Conservation (phyloP, 2,113 vertebrate genomes). For the Heptranchias perlo region DNA sequence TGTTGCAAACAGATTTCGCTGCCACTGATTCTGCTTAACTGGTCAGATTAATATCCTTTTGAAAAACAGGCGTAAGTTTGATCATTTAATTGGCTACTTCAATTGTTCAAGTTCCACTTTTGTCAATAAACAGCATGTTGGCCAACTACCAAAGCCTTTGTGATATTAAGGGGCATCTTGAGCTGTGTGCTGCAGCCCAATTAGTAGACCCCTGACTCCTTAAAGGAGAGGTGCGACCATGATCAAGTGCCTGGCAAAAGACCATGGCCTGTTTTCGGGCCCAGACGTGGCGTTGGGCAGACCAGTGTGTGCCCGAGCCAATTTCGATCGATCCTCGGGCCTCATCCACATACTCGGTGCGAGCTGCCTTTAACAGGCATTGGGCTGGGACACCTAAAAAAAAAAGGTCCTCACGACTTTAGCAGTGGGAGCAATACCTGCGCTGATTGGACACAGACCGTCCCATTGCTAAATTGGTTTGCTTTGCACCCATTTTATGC, state of each 20-base stretch:
- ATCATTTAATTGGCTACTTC: no score
- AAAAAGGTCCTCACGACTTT: neutral
- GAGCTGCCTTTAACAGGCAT: no score
- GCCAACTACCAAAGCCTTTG: neutral
- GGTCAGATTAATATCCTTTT: no score
- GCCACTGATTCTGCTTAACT: no score
- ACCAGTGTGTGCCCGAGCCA: neutral
- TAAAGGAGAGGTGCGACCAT: neutral
- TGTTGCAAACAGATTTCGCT: no score
- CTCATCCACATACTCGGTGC: neutral
- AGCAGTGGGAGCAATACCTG: neutral
- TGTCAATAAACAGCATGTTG: no score
- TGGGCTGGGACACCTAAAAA: neutral
- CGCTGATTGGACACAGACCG: neutral
- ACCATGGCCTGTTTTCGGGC: neutral
- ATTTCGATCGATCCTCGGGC: neutral
- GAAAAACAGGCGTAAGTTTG: no score
- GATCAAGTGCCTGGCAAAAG: neutral
- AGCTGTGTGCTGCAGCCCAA: neutral
- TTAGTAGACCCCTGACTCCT: neutral
- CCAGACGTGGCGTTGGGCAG: neutral
- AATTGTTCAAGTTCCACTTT: no score
- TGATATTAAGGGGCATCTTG: neutral
- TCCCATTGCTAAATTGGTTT: neutral
- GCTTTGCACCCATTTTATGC: neutral